Base-by-base conservation (phyloP, 53 echinoderm and acorn worm genomes). In the Holothuria scabra region DNA sequence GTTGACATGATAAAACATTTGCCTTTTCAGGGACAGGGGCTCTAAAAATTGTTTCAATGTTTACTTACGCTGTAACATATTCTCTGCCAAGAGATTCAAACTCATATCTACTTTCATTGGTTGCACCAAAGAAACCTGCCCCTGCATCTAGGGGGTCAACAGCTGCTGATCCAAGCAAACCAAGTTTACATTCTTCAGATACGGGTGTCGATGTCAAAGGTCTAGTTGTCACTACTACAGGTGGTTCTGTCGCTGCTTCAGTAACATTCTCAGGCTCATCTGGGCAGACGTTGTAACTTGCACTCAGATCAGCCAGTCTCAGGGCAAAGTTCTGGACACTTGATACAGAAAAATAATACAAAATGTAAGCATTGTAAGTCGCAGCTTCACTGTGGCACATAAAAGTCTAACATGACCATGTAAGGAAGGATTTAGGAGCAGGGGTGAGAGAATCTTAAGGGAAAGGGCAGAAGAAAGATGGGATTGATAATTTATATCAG, bases 111-210 rank as follows among this genome's bases (percentile, higher is more conserved):
- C 82, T 84, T 21, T 70, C 70, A 49, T 68, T 57, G 10, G 68
- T 84, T 22, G 67, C 84, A 18, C 85, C 74, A 37, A 85, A 84
- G 58, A 60, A 76, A 11, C 66, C 59, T 60, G 64, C 82, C 60
- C 87, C 65, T 21, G 35, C 28, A 38, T 87, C 82, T 19, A 70
- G 32, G 6, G 79, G 80, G 44, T 80, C 81, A 23, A 12, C 60
- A 11, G 38, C 38, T 14, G 55, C 34, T 13, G 67, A 66, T 6
- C 57, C 56, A 31, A 87, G 62, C 1, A 67, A 65, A 5, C 63
- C 64, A 9, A 76, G 49, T 41, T 37, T 63, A 49, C 86, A 76
- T 28, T 76, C 65, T 30, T 72, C 72, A 14, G 52, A 18, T 1
- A 18, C 52, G 16, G 18, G 16, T 16, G 52, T 8, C 18, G 52